phyloP scores from a whole-genome alignment of 2,797 vertebrate genomes.

The Pangasius sanitwongsei region DNA sequence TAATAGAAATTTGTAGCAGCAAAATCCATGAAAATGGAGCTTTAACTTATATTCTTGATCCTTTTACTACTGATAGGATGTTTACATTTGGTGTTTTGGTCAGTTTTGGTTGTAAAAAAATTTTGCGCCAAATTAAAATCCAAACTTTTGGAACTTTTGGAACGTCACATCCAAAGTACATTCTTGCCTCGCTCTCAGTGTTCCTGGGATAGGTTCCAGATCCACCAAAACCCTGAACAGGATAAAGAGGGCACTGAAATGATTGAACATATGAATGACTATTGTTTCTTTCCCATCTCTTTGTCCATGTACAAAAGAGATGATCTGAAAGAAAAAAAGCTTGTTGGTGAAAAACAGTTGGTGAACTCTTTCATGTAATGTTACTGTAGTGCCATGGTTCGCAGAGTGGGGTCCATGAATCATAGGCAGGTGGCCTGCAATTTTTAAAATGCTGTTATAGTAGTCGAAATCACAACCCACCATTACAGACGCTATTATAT shows the following conservation, averaged over 20 bases:
- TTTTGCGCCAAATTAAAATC: background rate
- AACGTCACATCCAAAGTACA: background rate
- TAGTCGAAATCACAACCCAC: background rate
- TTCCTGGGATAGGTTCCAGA: background rate
- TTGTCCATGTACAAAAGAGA: background rate
- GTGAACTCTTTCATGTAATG: background rate
- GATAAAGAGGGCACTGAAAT: background rate
- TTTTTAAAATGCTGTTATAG: background rate
- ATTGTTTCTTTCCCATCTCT: background rate
- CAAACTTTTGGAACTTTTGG: background rate
- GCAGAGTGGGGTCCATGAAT: background rate
- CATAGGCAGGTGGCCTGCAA: background rate
- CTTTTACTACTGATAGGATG: background rate
- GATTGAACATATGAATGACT: background rate
- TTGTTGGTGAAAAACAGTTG: no score
- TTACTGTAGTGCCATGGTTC: background rate
- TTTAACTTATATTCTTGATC: background rate
- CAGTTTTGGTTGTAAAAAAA: background rate
- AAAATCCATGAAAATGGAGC: background rate
- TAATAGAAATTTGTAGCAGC: background rate
- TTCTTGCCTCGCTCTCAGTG: background rate
- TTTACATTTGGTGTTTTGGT: background rate
- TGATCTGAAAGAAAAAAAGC: background rate
- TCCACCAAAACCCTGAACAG: background rate
- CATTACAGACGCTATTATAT: background rate